phyloP scores from a whole-genome alignment of 2,797 vertebrate species.

The Paramormyrops hopkinsi region DNA sequence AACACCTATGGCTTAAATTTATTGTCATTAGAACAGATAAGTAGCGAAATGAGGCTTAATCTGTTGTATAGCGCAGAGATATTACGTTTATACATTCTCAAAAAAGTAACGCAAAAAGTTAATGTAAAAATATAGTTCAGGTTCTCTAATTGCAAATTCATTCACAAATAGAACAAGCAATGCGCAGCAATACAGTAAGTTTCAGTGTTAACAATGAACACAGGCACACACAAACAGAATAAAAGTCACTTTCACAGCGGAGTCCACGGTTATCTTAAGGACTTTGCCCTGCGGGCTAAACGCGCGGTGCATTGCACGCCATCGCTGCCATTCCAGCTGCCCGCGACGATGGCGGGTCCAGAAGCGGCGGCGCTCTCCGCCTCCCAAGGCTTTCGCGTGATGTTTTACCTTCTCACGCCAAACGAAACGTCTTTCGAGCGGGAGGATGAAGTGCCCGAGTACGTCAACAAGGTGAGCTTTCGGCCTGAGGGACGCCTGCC shows the following conservation, averaged over 20 bases:
- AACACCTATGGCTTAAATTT: not conserved
- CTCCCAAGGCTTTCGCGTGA: conserved; percentile 57
- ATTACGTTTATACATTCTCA: not conserved
- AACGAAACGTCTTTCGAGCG: conserved; percentile 70
- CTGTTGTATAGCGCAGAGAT: not conserved
- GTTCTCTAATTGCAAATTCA: not conserved
- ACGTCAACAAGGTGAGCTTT: conserved; percentile 76
- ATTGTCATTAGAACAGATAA: not conserved
- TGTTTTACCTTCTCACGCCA: conserved; percentile 73
- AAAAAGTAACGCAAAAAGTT: not conserved
- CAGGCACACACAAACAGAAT: not conserved
- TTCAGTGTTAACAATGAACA: not conserved
- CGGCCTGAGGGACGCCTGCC: not conserved
- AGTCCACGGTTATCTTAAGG: not conserved
- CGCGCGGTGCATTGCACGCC: no score
- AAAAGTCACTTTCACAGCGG: not conserved
- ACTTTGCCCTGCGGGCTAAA: not conserved
- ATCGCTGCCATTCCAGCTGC: no score
- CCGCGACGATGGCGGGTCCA: conserved; percentile 32
- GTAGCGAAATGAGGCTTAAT: not conserved
- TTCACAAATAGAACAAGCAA: not conserved
- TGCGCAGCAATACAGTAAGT: not conserved
- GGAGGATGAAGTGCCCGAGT: conserved; percentile 73
- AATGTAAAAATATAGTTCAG: not conserved
- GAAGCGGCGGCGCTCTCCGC: conserved; percentile 28